A percentile compares a stretch with the other conserved stretches of the same genome.
Evolutionary conservation across 2,797 vertebrate genomes (phyloP).

Genomic region (Euthynnus affinis): DNA sequence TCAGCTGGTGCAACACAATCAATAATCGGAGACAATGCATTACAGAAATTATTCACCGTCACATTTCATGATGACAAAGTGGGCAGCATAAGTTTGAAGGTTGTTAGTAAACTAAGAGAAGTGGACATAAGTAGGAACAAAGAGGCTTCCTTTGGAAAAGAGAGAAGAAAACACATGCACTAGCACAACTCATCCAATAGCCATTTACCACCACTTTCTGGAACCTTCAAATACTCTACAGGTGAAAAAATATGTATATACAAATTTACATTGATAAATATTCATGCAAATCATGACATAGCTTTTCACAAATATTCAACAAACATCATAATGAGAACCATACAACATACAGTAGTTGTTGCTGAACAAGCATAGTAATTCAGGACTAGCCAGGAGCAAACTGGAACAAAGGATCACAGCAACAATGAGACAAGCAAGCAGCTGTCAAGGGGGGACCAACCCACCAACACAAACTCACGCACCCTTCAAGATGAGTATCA

Average conservation of each 20-base stretch:
- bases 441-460: slow-evolving; percentile 48
- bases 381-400: slow-evolving; percentile 47
- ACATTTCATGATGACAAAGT: too few species aligned
- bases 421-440: slow-evolving; percentile 56
- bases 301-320: not conserved
- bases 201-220: not conserved
- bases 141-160: not conserved
- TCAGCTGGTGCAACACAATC: too few species aligned
- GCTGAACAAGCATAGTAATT: slow-evolving; percentile 22
- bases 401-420: slow-evolving; percentile 39
- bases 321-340: not conserved
- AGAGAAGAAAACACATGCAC: not conserved
- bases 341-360: slow-evolving; percentile 5
- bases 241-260: slow-evolving; percentile 1
- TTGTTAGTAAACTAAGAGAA: slow-evolving; percentile 19
- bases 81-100: too few species aligned
- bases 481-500: slow-evolving; percentile 68
- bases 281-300: not conserved
- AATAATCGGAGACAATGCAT: too few species aligned
- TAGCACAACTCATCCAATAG: not conserved
- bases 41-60: too few species aligned
- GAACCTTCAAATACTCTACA: not conserved
- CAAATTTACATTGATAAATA: not conserved
- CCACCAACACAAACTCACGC: slow-evolving; percentile 58
- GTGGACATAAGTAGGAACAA: slow-evolving; percentile 8